Percentiles rank a stretch among this genome's conserved stretches.
These are phyloP conservation scores for Rutpela maculata DNA, from an alignment of 2,888 invertebrate genomes.

Conservation along the genomic window DNA sequence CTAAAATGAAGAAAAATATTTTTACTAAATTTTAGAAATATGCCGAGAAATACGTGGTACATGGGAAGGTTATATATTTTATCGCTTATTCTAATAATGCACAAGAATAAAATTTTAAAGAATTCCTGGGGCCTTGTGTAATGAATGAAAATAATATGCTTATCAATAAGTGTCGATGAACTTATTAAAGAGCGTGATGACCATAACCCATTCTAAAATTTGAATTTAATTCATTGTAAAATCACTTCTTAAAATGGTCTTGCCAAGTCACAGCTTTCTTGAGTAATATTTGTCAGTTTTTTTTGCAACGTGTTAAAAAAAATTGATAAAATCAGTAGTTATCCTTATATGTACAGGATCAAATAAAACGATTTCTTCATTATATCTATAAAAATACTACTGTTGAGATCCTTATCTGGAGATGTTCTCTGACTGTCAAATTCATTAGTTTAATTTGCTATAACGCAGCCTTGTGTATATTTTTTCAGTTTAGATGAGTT, in stretches of 20 bases:
- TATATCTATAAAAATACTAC: slow-evolving; percentile 13
- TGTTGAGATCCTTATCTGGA: slow-evolving; percentile 15
- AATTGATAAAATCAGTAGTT: slow-evolving; percentile 12
- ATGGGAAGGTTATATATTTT: too few relatives aligned
- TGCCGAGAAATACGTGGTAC: too few relatives aligned
- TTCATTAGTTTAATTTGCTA: slow-evolving; percentile 7
- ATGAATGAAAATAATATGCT: too few relatives aligned
- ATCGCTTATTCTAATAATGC: too few relatives aligned
- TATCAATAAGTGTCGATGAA: neutral
- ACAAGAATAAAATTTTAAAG: too few relatives aligned
- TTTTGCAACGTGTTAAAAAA: neutral
- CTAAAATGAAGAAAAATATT: too few relatives aligned
- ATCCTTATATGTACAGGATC: slow-evolving; percentile 1
- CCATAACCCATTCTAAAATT: neutral
- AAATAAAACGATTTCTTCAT: slow-evolving; percentile 22
- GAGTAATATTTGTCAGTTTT: slow-evolving; percentile 11
- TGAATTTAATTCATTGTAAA: neutral
- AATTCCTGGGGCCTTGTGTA: too few relatives aligned
- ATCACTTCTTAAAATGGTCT: neutral
- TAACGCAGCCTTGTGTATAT: too few relatives aligned
- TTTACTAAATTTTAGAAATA: too few relatives aligned
- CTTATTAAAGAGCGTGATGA: neutral
- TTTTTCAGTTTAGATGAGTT: neutral
- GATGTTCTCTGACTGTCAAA: neutral
- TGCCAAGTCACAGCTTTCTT: neutral